Evolutionary conservation across 2,113 vertebrate genomes (phyloP).

Genomic region (Tapirus terrestris): DNA sequence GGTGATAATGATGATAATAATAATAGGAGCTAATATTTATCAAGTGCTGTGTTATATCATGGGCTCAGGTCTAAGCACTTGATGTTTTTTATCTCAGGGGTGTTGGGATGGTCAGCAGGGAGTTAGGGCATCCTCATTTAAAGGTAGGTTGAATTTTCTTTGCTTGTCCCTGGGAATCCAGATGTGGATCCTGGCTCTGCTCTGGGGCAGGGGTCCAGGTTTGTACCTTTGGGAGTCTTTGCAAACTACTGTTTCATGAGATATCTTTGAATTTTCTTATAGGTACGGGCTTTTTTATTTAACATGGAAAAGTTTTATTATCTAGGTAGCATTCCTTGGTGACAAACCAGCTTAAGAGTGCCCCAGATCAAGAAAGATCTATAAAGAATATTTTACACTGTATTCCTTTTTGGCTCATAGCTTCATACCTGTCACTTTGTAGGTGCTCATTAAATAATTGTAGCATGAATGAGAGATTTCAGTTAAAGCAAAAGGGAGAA

Average conservation of each 20-base stretch:
- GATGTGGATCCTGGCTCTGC: not conserved
- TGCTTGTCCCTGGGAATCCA: not conserved
- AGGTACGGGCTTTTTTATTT: slow-evolving; percentile 12
- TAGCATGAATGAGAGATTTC: not conserved
- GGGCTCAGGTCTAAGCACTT: not conserved
- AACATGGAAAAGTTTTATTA: not conserved
- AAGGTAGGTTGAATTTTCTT: not conserved
- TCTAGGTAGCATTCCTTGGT: not conserved
- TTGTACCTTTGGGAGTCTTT: not conserved
- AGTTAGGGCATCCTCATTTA: not conserved
- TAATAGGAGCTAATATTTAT: not conserved
- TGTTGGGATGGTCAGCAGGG: not conserved
- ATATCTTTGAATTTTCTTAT: not conserved
- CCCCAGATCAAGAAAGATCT: not conserved
- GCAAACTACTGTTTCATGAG: not conserved
- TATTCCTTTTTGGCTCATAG: not conserved
- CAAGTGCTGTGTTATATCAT: not conserved
- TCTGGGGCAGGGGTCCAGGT: not conserved
- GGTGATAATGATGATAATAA: no score
- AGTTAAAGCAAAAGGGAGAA: not conserved
- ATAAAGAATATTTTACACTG: not conserved
- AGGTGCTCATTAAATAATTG: not conserved
- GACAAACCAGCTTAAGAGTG: not conserved
- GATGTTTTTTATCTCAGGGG: not conserved
- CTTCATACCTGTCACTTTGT: not conserved